A percentile compares a stretch with the other conserved stretches of the same genome.
Evolutionary conservation across 2,888 invertebrate species (phyloP).

Genomic region (Scaptomyza caliginosa): DNA sequence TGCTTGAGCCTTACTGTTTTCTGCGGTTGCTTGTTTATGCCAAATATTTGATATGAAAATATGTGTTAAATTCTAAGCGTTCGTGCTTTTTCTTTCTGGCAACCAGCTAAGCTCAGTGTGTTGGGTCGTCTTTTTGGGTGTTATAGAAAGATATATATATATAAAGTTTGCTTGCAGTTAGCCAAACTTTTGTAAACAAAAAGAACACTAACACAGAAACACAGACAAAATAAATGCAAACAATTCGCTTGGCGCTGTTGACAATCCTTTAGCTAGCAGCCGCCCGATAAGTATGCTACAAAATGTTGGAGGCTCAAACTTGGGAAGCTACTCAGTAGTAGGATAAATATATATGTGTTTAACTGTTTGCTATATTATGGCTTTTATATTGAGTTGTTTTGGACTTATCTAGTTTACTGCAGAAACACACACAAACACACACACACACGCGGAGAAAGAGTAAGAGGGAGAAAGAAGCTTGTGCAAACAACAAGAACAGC

Average conservation of each 20-base stretch:
- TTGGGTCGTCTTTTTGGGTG: constrained; percentile 51
- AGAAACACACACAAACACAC: constrained; percentile 7
- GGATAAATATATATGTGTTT: constrained; percentile 52
- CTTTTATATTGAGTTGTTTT: constrained; percentile 81
- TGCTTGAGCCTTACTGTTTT: constrained; percentile 33
- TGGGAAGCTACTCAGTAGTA: constrained; percentile 1
- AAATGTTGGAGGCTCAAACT: constrained; percentile 29
- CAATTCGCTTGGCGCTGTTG: constrained; percentile 60
- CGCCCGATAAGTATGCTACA: constrained; percentile 41
- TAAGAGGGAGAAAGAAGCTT: constrained; percentile 32
- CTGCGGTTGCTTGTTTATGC: constrained; percentile 57
- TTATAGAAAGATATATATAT: constrained; percentile 13
- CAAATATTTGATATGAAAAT: constrained; percentile 75
- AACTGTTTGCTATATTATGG: constrained; percentile 78
- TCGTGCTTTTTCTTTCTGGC: constrained; percentile 17
- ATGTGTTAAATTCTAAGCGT: constrained; percentile 66
- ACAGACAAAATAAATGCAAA: constrained; percentile 47
- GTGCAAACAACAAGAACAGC: constrained; percentile 31
- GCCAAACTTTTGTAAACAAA: constrained; percentile 64
- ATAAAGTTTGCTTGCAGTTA: constrained; percentile 42
- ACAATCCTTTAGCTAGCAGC: constrained; percentile 59
- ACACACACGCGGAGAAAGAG: background rate
- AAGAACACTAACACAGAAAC: constrained; percentile 34
- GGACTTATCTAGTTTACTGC: constrained; percentile 78
- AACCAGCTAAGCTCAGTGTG: constrained; percentile 17